Evolutionary conservation across 2,797 vertebrate species (phyloP).

Genomic region (Pipistrellus pipistrellus): DNA sequence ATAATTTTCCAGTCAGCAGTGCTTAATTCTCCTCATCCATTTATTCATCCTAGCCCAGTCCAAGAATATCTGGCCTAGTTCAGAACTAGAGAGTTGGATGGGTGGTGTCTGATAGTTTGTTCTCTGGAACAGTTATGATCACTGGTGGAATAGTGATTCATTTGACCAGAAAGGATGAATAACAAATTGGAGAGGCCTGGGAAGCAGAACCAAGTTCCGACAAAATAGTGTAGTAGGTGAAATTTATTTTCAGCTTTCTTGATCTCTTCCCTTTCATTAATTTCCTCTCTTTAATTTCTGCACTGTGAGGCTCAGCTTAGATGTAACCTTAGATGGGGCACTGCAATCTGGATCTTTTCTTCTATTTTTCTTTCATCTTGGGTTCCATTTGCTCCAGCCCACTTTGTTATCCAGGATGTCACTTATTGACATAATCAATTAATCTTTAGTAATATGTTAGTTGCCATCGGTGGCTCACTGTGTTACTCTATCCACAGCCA

Average conservation of each 20-base stretch:
- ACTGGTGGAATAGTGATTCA: constrained; percentile 72
- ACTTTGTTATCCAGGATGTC: background rate
- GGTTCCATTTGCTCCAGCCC: background rate
- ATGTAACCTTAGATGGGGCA: background rate
- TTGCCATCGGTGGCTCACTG: background rate
- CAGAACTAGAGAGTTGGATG: constrained; percentile 35
- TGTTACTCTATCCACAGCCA: background rate
- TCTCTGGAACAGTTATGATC: constrained; percentile 65
- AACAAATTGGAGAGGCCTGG: constrained; percentile 57
- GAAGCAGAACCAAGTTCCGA: background rate
- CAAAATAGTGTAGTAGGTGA: constrained; percentile 42
- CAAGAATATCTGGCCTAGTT: constrained; percentile 70
- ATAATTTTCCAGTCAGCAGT: constrained; percentile 68
- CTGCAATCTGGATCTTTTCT: background rate
- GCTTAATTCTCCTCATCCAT: constrained; percentile 62
- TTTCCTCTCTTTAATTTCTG: constrained; percentile 32
- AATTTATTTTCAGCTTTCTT: constrained; percentile 49
- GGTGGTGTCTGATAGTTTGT: constrained; percentile 53
- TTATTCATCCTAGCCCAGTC: constrained; percentile 49
- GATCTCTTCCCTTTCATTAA: background rate
- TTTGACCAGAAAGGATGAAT: constrained; percentile 53
- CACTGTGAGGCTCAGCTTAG: background rate
- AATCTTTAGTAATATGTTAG: constrained; percentile 22
- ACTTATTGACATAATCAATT: background rate
- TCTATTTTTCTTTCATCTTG: constrained; percentile 21